Percentiles rank a stretch among this genome's conserved stretches.
These are phyloP conservation scores for Asarcornis scutulata DNA, from an alignment of 2,113 vertebrate species.

Conservation along the genomic window DNA sequence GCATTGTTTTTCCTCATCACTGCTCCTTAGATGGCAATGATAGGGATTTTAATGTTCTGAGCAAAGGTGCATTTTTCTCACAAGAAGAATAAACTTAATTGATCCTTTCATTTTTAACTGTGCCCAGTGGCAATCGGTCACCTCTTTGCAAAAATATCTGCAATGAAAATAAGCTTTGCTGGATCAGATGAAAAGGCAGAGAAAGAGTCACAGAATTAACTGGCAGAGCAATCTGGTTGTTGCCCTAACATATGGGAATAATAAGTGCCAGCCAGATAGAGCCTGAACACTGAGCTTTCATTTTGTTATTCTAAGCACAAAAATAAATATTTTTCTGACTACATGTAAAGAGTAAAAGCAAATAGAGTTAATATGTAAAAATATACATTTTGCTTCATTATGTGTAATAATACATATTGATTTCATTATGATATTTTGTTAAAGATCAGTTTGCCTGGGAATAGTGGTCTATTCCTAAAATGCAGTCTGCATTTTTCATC, in stretches of 20 bases:
- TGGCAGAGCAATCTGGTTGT: slow-evolving; percentile 56
- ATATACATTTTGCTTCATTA: slow-evolving; percentile 69
- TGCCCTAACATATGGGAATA: slow-evolving; percentile 70
- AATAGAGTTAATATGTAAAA: slow-evolving; percentile 69
- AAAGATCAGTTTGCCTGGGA: slow-evolving; percentile 45
- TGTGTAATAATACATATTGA: slow-evolving; percentile 64
- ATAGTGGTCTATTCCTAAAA: background rate
- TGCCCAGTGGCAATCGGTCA: slow-evolving; percentile 36
- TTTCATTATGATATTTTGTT: slow-evolving; percentile 55
- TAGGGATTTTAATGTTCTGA: slow-evolving; percentile 12
- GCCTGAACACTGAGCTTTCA: slow-evolving; percentile 47
- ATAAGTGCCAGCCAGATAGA: slow-evolving; percentile 68
- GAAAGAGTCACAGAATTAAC: slow-evolving; percentile 60
- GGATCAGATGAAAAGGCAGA: slow-evolving; percentile 47
- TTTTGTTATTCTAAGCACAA: slow-evolving; percentile 68
- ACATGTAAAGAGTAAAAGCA: slow-evolving; percentile 65
- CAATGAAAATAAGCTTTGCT: slow-evolving; percentile 64
- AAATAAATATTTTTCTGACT: slow-evolving; percentile 72
- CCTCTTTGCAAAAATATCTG: slow-evolving; percentile 48
- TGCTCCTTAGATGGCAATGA: background rate
- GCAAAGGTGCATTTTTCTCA: slow-evolving; percentile 34
- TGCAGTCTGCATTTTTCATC: background rate
- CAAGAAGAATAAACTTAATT: slow-evolving; percentile 43
- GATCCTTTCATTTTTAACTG: slow-evolving; percentile 44
- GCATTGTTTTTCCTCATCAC: slow-evolving; percentile 2